These are phyloP conservation scores for Rhingia rostrata DNA, from an alignment of 2,888 invertebrate genomes.

Conservation along the genomic window DNA sequence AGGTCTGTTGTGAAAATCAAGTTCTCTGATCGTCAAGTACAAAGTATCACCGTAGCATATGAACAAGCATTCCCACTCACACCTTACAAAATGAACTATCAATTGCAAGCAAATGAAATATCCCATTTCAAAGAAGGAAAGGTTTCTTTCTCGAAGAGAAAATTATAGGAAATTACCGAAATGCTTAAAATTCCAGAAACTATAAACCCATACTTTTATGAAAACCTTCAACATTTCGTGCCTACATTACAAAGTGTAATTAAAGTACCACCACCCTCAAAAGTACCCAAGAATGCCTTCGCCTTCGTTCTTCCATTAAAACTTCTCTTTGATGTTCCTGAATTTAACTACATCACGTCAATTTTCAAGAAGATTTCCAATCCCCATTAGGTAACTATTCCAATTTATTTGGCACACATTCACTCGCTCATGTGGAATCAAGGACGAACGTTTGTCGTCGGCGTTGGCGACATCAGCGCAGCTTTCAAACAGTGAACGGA, in stretches of 20 bases:
- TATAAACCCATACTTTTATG: not conserved
- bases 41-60: no score
- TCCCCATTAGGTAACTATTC: conserved; percentile 62
- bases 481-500: conserved; percentile 52
- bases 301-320: not conserved
- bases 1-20: no score
- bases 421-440: conserved; percentile 65
- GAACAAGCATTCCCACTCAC: no score
- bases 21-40: no score
- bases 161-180: not conserved
- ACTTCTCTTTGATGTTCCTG: conserved; percentile 55
- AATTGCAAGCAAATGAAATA: no score
- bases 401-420: conserved; percentile 62
- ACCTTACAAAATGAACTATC: no score
- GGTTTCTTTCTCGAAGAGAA: no score
- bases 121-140: no score
- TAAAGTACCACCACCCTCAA: conserved; percentile 12
- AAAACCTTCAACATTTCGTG: not conserved
- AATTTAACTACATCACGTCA: conserved; percentile 39
- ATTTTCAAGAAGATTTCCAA: conserved; percentile 52
- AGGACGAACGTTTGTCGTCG: conserved; percentile 39
- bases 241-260: conserved; percentile 23
- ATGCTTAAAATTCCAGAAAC: not conserved
- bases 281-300: conserved; percentile 11
- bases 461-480: not conserved